These are phyloP conservation scores for Phrynocephalus versicolor DNA, from an alignment of 2,113 vertebrate species.

Conservation along the genomic window DNA sequence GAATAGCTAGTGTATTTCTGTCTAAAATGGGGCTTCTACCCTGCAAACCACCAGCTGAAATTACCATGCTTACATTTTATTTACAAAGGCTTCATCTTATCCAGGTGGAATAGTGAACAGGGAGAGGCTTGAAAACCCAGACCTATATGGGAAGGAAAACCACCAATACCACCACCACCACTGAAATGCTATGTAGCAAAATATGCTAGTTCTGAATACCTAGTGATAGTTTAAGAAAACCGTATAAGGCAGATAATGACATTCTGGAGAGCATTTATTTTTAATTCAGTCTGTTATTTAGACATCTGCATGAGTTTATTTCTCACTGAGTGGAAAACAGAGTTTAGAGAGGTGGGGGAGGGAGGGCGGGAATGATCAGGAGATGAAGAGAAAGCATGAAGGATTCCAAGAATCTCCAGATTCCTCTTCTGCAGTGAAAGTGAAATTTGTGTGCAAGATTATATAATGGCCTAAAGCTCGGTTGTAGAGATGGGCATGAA, in stretches of 20 bases:
- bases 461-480: background rate
- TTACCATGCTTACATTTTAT: background rate
- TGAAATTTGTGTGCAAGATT: background rate
- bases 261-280: slow-evolving; percentile 10
- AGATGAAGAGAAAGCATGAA: no score
- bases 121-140: background rate
- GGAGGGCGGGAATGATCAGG: no score
- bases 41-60: slow-evolving; percentile 11
- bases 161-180: no score
- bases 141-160: background rate
- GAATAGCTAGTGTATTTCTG: slow-evolving; percentile 44
- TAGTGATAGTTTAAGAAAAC: background rate
- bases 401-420: background rate
- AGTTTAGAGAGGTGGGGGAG: background rate
- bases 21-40: slow-evolving; percentile 45
- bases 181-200: background rate
- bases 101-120: background rate
- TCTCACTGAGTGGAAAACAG: background rate
- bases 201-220: background rate
- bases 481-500: no score
- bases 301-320: background rate
- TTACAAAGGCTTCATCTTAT: background rate
- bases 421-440: background rate
- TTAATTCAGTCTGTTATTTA: background rate
- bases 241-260: background rate